Evolutionary conservation across 2,888 invertebrate species (phyloP).

Genomic region (Sinotaia quadrata): DNA sequence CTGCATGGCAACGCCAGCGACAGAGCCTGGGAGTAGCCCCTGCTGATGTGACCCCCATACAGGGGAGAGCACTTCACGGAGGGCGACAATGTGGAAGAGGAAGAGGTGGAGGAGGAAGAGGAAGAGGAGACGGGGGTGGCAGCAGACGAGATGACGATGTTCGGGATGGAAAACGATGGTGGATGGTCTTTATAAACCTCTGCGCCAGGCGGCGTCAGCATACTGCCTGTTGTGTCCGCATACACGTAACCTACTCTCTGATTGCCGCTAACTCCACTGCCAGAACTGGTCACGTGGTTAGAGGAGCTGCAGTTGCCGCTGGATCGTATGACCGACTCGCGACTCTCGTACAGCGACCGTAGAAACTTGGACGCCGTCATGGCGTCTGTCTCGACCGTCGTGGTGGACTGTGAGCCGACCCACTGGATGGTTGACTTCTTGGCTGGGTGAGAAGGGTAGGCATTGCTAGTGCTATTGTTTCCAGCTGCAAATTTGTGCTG

Average conservation of each 20-base stretch:
- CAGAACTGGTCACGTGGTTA: conserved; percentile 54
- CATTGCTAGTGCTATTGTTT: conserved; percentile 23
- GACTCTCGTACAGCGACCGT: conserved; percentile 90
- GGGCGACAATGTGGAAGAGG: conserved; percentile 27
- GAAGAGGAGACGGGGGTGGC: conserved; percentile 27
- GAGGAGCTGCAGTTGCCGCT: conserved; percentile 41
- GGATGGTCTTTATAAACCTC: conserved; percentile 75
- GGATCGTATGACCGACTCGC: conserved; percentile 95
- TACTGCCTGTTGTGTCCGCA: conserved; percentile 36
- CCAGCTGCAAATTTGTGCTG: conserved; percentile 65
- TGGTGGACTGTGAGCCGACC: conserved; percentile 81
- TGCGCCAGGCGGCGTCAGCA: conserved; percentile 92
- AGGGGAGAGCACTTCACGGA: background rate
- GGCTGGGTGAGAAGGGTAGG: conserved; percentile 22
- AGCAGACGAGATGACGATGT: conserved; percentile 32
- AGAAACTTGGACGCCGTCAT: conserved; percentile 91
- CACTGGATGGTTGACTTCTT: conserved; percentile 82
- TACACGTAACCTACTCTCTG: conserved; percentile 1
- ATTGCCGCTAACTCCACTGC: background rate
- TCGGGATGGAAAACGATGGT: conserved; percentile 38
- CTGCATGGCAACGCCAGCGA: conserved; percentile 14
- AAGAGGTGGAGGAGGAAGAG: conserved; percentile 27
- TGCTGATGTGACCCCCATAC: conserved; percentile 5
- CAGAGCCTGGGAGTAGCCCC: conserved; percentile 12
- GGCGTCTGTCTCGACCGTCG: conserved; percentile 63